A percentile compares a stretch with the other conserved stretches of the same genome.
Evolutionary conservation across 2,113 vertebrate genomes (phyloP).

Genomic region (Notothenia rossii): DNA sequence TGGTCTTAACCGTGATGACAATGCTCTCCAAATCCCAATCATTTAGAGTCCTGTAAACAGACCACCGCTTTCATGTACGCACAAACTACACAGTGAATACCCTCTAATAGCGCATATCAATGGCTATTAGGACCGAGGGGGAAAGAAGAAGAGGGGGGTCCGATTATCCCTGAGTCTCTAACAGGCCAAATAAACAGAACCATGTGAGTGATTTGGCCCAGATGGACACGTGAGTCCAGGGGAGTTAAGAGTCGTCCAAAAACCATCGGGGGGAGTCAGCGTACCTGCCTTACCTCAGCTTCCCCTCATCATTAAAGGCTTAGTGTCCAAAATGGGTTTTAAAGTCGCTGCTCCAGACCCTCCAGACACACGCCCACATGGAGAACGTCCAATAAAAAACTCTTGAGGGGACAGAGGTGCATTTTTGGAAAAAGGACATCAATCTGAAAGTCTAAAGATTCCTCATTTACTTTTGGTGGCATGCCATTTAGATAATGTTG

Average conservation of each 20-base stretch:
- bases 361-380: constrained; percentile 39
- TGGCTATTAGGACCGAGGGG: constrained; percentile 68
- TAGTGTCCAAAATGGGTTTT: constrained; percentile 81
- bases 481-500: no score
- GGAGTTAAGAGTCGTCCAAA: constrained; percentile 69
- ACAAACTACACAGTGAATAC: constrained; percentile 79
- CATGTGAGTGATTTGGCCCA: constrained; percentile 79
- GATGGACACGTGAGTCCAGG: constrained; percentile 67
- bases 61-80: constrained; percentile 73
- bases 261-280: constrained; percentile 61
- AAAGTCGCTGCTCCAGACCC: constrained; percentile 62
- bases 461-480: no score
- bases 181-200: constrained; percentile 81
- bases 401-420: constrained; percentile 52
- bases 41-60: constrained; percentile 79
- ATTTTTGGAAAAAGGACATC: constrained; percentile 12
- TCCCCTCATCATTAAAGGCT: constrained; percentile 78
- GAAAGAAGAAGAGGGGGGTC: constrained; percentile 30
- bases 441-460: no score
- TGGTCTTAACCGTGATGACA: constrained; percentile 79
- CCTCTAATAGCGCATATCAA: constrained; percentile 80
- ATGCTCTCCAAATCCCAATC: constrained; percentile 74
- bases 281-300: constrained; percentile 76
- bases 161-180: constrained; percentile 74
- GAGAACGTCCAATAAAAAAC: constrained; percentile 67